Evolutionary conservation across 2,113 vertebrate species (phyloP), one percentile per base, ranked within the genome.

Genomic region (Grallaria varia): DNA sequence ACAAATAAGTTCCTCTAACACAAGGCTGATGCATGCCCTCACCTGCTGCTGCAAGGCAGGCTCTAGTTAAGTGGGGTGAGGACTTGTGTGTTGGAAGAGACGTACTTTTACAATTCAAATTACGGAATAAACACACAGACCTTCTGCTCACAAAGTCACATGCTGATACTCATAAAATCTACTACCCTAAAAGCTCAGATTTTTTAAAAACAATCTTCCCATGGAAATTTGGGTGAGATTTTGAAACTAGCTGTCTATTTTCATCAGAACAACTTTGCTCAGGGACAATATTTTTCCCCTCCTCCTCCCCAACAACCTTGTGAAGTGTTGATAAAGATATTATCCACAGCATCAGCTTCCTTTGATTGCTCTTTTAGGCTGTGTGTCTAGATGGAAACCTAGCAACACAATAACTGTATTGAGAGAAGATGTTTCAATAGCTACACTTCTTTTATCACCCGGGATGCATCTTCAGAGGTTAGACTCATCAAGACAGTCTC

Each of bases 371-470:
- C 76, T 94, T 96, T 93, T 96, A 86, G 89, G 42, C 90, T 94
- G 53, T 78, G 87, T 86, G 63, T 92, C 85, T 87, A 78, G 83
- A 87, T 94, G 96, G 96, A 95, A 97, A 87, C 94, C 96, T 96
- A 96, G 96, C 95, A 97, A 96, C 93, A 94, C 83, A 94, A 68
- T 89, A 90, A 66, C 79, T 74, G 45, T 83, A 74, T 95, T 95
- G 90, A 81, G 84, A 77, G 73, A 53, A 90, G 69, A 37, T 45
- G 49, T 92, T 95, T 96, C 89, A 91, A 79, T 69, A 90, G 81
- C 94, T 85, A 21, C 37, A 37, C 74, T 93, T 88, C 72, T 95
- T 95, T 93, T 93, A 89, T 93, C 92, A 47, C 33, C 5, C 42
- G 74, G 68, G 64, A 47, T 93, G 37, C 73, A 72, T 95, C 90